phyloP scores from a whole-genome alignment of 1,140 invertebrate genomes.

The Atta cephalotes region DNA sequence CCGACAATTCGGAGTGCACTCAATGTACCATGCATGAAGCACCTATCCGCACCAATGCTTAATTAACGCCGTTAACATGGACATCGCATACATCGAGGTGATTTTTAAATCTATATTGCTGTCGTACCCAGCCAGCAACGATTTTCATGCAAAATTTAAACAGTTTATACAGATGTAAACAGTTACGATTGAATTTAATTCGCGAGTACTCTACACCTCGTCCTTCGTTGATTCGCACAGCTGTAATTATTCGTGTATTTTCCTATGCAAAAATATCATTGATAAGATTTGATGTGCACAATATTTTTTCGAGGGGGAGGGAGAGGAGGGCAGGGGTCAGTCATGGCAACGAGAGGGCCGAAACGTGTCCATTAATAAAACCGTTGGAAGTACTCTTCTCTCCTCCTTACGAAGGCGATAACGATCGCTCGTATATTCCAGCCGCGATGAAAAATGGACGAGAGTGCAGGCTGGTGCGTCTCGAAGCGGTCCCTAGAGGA shows the following conservation, averaged over 20 bases:
- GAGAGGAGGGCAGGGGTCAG: background rate
- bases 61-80: constrained; percentile 62
- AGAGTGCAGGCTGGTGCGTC: constrained; percentile 51
- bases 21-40: constrained; percentile 37
- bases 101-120: constrained; percentile 61
- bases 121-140: constrained; percentile 39
- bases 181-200: constrained; percentile 37
- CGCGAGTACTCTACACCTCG: background rate
- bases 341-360: background rate
- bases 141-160: constrained; percentile 56
- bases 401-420: constrained; percentile 57
- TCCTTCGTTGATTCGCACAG: background rate
- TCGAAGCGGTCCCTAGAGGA: constrained; percentile 65
- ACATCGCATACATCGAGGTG: constrained; percentile 54
- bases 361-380: constrained; percentile 65
- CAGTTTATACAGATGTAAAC: constrained; percentile 39
- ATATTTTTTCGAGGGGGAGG: background rate
- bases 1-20: constrained; percentile 57
- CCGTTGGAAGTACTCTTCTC: constrained; percentile 55
- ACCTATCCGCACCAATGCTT: constrained; percentile 61
- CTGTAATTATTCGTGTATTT: constrained; percentile 39
- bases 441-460: constrained; percentile 74
- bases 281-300: constrained; percentile 22
- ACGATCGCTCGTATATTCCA: constrained; percentile 69
- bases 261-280: constrained; percentile 4